These are phyloP conservation scores for Spilarctia lutea DNA, from an alignment of 2,888 invertebrate genomes.

Conservation along the genomic window DNA sequence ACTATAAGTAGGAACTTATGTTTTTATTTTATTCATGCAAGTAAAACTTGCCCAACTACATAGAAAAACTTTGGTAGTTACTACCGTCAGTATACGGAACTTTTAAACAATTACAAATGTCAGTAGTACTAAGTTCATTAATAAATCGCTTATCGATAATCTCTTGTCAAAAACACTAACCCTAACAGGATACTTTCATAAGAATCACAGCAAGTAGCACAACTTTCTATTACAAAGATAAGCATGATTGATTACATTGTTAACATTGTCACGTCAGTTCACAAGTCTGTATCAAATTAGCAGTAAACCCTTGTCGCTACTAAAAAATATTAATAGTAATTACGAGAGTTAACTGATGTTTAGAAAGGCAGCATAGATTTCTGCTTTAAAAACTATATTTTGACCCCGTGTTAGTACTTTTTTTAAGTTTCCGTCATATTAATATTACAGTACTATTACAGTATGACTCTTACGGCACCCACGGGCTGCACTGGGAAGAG, in stretches of 20 bases:
- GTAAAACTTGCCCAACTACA: neutral
- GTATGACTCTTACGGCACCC: no score
- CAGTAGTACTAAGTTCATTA: neutral
- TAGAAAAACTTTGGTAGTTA: neutral
- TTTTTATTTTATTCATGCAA: neutral
- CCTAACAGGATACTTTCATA: conserved; percentile 19
- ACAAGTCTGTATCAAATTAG: neutral
- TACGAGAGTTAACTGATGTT: neutral
- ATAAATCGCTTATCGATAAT: neutral
- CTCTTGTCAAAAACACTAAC: conserved; percentile 1
- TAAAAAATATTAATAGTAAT: neutral
- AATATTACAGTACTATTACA: no score
- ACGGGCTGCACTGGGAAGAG: no score
- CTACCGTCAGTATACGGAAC: neutral
- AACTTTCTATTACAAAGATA: conserved; percentile 44
- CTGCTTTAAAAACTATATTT: no score
- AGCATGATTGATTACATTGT: conserved; percentile 46
- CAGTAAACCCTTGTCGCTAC: conserved; percentile 5
- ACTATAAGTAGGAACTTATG: no score
- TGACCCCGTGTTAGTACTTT: no score
- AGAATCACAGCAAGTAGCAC: conserved; percentile 24
- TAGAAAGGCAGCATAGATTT: neutral
- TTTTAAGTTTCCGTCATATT: no score
- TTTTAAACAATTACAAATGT: no score
- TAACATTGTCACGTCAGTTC: conserved; percentile 24